Conservation (phyloP, 2,797 vertebrate genomes). For the Acanthurus tractus region DNA sequence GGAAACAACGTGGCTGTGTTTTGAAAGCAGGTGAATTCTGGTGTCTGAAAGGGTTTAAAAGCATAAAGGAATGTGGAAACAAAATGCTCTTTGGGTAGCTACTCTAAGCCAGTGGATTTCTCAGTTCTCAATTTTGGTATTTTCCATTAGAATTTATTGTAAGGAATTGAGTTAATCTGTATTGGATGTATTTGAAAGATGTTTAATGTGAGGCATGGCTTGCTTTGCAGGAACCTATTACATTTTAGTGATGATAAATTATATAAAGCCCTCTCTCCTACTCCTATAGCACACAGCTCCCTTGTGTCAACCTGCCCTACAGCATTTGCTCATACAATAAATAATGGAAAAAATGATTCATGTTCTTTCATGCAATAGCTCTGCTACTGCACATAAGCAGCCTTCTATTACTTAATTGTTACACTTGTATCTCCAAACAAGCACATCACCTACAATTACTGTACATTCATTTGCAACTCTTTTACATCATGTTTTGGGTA, state of each 20-base stretch:
- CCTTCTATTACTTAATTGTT: constrained; percentile 26
- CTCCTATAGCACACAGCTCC: constrained; percentile 1
- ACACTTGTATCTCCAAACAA: constrained; percentile 33
- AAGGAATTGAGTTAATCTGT: constrained; percentile 1
- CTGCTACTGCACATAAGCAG: constrained; percentile 28
- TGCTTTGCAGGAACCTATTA: constrained; percentile 13
- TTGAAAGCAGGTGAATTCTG: constrained; percentile 49
- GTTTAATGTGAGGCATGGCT: constrained; percentile 5
- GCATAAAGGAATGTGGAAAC: constrained; percentile 19
- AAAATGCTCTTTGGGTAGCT: constrained; percentile 10
- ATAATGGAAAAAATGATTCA: constrained; percentile 21
- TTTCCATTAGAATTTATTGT: constrained; percentile 21
- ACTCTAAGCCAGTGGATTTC: constrained; percentile 12
- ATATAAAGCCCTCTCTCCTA: constrained; percentile 15
- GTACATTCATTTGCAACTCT: constrained; percentile 44
- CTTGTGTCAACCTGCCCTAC: constrained; percentile 33
- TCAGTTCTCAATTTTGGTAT: constrained; percentile 16
- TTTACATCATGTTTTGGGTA: constrained; percentile 41
- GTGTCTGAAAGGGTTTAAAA: constrained; percentile 29
- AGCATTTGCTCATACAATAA: constrained; percentile 30
- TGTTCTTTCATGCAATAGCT: constrained; percentile 2
- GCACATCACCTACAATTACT: constrained; percentile 19
- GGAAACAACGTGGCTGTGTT: constrained; percentile 56
- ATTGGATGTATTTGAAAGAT: constrained; percentile 29
- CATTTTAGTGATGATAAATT: constrained; percentile 27